Conservation (phyloP, 2,888 invertebrate species). For the Polydrusus cervinus region DNA sequence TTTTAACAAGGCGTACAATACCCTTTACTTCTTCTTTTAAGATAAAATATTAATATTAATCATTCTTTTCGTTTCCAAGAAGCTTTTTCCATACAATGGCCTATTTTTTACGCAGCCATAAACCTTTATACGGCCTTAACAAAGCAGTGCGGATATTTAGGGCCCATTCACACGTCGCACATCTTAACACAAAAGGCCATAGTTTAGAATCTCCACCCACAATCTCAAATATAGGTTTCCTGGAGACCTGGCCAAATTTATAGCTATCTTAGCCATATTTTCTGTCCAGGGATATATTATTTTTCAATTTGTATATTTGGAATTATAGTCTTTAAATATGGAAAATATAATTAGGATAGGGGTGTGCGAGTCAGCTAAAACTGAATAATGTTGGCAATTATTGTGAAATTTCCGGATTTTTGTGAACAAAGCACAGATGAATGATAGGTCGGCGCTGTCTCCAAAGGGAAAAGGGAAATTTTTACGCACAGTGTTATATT, state of each 20-base stretch:
- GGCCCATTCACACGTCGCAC: constrained; percentile 21
- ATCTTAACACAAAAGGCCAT: constrained; percentile 24
- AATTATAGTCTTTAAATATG: no score
- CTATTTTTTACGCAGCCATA: constrained; percentile 8
- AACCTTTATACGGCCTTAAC: constrained; percentile 9
- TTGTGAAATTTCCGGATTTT: no score
- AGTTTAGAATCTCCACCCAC: constrained; percentile 25
- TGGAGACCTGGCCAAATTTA: constrained; percentile 1
- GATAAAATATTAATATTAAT: not conserved
- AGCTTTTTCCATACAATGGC: constrained; percentile 23
- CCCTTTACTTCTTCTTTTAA: not conserved
- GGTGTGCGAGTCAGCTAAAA: no score
- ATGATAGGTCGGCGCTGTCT: no score
- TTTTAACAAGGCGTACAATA: no score
- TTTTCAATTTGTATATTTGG: no score
- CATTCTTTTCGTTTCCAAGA: constrained; percentile 3
- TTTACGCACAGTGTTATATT: no score
- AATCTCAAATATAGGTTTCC: constrained; percentile 25
- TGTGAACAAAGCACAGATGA: no score
- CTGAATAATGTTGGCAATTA: no score
- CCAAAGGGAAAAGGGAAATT: no score
- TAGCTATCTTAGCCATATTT: not conserved
- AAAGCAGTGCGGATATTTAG: constrained; percentile 15
- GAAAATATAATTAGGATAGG: no score
- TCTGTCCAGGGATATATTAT: no score